Evolutionary conservation across 2,113 vertebrate genomes (phyloP).

Genomic region (Camarhynchus parvulus): DNA sequence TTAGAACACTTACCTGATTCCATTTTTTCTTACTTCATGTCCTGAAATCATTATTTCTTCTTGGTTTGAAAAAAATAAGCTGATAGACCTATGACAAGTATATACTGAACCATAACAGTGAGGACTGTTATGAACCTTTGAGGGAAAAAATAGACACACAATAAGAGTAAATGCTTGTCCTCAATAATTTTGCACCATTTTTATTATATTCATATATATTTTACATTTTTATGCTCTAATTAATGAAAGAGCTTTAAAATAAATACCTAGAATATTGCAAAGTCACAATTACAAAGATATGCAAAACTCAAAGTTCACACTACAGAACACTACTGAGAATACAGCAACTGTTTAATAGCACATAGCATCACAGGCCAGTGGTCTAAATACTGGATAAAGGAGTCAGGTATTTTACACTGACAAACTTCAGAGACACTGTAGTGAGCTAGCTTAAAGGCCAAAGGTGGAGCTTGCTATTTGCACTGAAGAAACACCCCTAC

Average conservation of each 20-base stretch:
- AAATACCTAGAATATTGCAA: not conserved
- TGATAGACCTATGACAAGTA: conserved; percentile 89
- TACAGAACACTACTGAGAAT: not conserved
- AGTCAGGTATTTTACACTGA: not conserved
- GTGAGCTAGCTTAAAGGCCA: not conserved
- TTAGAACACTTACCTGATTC: conserved; percentile 80
- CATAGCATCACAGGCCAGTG: not conserved
- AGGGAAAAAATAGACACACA: not conserved
- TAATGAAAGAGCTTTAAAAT: not conserved
- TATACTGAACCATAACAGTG: conserved; percentile 87
- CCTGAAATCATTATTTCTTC: conserved; percentile 93
- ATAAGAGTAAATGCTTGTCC: not conserved
- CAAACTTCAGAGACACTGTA: not conserved
- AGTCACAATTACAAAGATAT: not conserved
- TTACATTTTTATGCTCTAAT: not conserved
- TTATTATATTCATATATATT: not conserved
- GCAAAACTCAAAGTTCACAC: not conserved
- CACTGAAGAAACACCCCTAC: not conserved
- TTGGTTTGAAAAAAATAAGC: conserved; percentile 93
- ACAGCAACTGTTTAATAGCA: not conserved
- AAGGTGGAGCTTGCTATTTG: not conserved
- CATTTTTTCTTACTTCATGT: conserved; percentile 90
- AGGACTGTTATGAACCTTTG: conserved; percentile 93
- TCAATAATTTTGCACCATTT: not conserved
- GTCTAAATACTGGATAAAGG: not conserved